These are phyloP conservation scores for Oreonectes daqikongensis DNA, from an alignment of 2,797 vertebrate genomes.

Conservation along the genomic window DNA sequence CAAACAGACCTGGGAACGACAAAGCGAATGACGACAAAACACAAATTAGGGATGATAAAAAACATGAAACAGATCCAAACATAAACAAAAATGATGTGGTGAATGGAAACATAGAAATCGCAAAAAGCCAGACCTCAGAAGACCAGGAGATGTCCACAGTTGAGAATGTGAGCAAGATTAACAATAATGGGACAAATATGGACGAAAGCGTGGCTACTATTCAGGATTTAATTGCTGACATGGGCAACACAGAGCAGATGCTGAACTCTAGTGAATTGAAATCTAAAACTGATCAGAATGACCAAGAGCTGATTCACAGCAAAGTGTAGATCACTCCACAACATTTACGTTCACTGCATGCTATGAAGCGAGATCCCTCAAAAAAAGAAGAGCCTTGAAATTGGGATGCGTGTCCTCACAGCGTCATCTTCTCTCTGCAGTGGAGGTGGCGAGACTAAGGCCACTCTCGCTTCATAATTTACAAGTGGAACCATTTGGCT, in stretches of 20 bases:
- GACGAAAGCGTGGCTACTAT: constrained; percentile 1
- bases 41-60: not conserved
- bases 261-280: constrained; percentile 1
- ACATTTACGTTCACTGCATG: not conserved
- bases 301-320: constrained; percentile 51
- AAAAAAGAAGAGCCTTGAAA: not conserved
- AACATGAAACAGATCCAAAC: not conserved
- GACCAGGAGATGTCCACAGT: constrained; percentile 39
- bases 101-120: not conserved
- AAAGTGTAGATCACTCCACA: constrained; percentile 36
- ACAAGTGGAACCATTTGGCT: constrained; percentile 30
- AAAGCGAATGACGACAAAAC: constrained; percentile 7
- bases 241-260: constrained; percentile 28
- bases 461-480: constrained; percentile 18
- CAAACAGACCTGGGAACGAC: constrained; percentile 11
- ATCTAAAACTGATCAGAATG: constrained; percentile 27
- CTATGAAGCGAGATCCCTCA: not conserved
- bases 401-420: constrained; percentile 23
- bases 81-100: not conserved
- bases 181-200: constrained; percentile 36
- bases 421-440: constrained; percentile 6
- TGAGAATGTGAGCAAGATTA: constrained; percentile 30
- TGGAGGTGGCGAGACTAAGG: constrained; percentile 4
- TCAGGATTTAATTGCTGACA: constrained; percentile 10
- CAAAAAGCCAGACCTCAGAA: constrained; percentile 10